A percentile compares a stretch with the other conserved stretches of the same genome.
Conservation (phyloP, 2,888 invertebrate genomes). For the Apocheima hispidaria region DNA sequence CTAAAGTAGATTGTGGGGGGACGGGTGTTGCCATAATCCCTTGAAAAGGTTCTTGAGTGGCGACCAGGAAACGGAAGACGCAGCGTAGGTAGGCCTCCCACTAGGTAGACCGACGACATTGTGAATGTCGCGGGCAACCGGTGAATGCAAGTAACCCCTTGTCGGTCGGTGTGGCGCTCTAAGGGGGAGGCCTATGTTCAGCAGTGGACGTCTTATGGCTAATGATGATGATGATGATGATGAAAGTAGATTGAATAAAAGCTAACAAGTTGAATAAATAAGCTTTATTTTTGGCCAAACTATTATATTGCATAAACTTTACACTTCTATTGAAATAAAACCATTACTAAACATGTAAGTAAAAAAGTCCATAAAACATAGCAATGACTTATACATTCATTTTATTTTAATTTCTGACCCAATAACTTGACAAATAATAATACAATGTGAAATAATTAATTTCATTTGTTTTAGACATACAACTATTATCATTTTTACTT, state of each 20-base stretch:
- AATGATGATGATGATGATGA: too few relatives aligned
- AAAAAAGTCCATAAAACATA: constrained; percentile 44
- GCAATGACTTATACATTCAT: constrained; percentile 8
- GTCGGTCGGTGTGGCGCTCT: too few relatives aligned
- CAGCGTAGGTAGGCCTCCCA: too few relatives aligned
- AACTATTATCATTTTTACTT: constrained; percentile 36
- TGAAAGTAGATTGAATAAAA: constrained; percentile 47
- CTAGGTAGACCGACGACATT: too few relatives aligned
- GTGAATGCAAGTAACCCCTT: too few relatives aligned
- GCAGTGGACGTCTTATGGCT: too few relatives aligned
- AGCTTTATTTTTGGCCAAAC: constrained; percentile 86
- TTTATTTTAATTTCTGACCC: constrained; percentile 21
- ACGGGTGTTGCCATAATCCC: too few relatives aligned
- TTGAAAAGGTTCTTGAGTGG: too few relatives aligned
- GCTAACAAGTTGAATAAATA: constrained; percentile 75
- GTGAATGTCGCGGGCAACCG: too few relatives aligned
- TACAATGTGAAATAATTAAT: neutral
- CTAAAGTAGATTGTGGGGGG: too few relatives aligned
- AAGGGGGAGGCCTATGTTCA: too few relatives aligned
- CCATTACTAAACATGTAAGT: constrained; percentile 53
- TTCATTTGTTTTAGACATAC: constrained; percentile 17
- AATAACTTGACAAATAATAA: constrained; percentile 15
- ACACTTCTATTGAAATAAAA: constrained; percentile 67
- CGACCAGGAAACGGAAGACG: too few relatives aligned
- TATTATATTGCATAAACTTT: constrained; percentile 80